A percentile compares a stretch with the other conserved stretches of the same genome.
These are phyloP conservation scores for Jacana jacana DNA, from an alignment of 2,113 vertebrate genomes.

Conservation along the genomic window DNA sequence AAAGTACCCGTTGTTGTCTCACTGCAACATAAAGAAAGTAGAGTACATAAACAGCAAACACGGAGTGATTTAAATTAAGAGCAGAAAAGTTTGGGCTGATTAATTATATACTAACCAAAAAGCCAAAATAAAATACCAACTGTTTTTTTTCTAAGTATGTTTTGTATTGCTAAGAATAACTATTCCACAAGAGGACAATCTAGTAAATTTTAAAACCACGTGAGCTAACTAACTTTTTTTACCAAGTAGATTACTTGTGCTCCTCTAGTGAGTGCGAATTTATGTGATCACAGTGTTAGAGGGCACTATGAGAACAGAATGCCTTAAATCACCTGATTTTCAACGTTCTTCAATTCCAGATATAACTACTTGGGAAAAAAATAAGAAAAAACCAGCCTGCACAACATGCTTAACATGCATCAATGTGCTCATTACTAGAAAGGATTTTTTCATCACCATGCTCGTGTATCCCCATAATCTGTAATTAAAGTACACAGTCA, in stretches of 20 bases:
- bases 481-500: background rate
- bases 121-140: too few relatives aligned
- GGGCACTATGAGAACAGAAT: background rate
- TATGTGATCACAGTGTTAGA: background rate
- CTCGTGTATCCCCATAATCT: background rate
- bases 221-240: background rate
- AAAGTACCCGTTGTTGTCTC: background rate
- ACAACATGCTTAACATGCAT: background rate
- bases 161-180: background rate
- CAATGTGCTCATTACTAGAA: background rate
- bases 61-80: background rate
- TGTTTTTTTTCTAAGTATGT: background rate
- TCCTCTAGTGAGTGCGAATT: background rate
- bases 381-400: background rate
- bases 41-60: background rate
- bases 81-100: background rate
- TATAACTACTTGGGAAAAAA: background rate
- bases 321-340: background rate
- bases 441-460: background rate
- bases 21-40: background rate
- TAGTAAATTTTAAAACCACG: background rate
- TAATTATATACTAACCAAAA: background rate
- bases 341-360: background rate
- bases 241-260: background rate
- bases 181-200: background rate